Conservation (phyloP, 2,113 vertebrate species). For the Rhagologus leucostigma region DNA sequence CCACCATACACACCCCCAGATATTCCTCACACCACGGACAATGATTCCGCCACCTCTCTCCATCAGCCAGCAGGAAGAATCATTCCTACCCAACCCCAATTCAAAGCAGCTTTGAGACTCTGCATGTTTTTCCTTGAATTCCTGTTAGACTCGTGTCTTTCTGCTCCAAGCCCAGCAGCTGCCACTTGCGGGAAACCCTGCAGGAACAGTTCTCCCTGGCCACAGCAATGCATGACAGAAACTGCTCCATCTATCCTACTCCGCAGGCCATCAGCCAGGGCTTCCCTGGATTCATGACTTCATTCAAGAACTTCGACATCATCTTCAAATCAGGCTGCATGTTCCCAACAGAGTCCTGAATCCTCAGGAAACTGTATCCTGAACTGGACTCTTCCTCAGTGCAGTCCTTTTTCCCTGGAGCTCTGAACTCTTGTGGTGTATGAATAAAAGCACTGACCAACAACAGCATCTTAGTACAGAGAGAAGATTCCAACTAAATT, state of each 20-base stretch:
- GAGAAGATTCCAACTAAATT: neutral
- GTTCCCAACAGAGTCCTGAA: neutral
- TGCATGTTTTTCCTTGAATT: neutral
- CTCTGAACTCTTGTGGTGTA: neutral
- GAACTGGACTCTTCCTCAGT: neutral
- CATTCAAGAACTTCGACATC: neutral
- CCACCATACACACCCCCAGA: neutral
- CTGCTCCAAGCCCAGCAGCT: neutral
- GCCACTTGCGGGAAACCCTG: neutral
- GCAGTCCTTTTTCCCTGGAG: neutral
- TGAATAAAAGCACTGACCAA: neutral
- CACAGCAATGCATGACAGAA: neutral
- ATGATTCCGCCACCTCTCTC: neutral
- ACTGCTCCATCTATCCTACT: neutral
- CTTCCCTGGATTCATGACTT: neutral
- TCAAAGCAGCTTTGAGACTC: neutral
- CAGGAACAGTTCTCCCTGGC: neutral
- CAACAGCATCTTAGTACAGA: neutral
- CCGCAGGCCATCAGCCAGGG: neutral
- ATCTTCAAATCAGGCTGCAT: neutral
- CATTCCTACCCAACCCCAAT: neutral
- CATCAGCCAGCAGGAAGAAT: neutral
- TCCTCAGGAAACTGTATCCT: neutral
- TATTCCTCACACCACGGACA: neutral
- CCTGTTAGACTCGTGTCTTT: neutral